These are phyloP conservation scores for Hemichromis elongatus DNA, from an alignment of 2,113 vertebrate species.

Conservation along the genomic window DNA sequence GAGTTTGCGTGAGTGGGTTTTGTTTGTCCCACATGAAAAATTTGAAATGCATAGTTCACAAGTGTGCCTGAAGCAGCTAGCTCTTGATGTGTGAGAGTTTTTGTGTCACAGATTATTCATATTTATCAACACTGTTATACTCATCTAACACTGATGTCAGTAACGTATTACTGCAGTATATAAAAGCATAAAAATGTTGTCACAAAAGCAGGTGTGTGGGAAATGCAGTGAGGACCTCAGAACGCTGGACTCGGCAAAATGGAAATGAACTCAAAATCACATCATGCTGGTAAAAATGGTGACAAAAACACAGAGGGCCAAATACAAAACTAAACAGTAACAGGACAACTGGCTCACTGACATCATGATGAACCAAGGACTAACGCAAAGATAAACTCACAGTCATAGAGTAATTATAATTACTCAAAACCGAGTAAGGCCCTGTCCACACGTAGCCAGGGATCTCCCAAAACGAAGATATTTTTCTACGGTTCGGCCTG, in stretches of 20 bases:
- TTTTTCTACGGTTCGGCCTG: too few species aligned
- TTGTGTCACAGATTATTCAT: neutral
- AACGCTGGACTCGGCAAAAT: neutral
- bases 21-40: neutral
- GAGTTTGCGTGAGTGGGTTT: accelerated
- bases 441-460: too few species aligned
- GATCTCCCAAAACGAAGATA: too few species aligned
- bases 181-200: too few species aligned
- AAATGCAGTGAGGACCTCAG: neutral
- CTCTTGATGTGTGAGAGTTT: neutral
- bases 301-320: neutral
- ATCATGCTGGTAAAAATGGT: accelerated
- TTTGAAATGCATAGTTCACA: neutral
- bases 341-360: neutral
- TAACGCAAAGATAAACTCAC: neutral
- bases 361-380: neutral
- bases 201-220: neutral
- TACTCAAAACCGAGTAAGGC: neutral
- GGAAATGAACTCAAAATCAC: neutral
- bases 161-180: too few species aligned
- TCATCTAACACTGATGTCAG: too few species aligned
- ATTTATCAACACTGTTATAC: neutral
- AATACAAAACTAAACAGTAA: neutral
- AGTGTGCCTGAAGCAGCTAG: neutral
- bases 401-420: neutral